Evolutionary conservation across 2,888 invertebrate genomes (phyloP).

Genomic region (Torymus aiolomorphi): DNA sequence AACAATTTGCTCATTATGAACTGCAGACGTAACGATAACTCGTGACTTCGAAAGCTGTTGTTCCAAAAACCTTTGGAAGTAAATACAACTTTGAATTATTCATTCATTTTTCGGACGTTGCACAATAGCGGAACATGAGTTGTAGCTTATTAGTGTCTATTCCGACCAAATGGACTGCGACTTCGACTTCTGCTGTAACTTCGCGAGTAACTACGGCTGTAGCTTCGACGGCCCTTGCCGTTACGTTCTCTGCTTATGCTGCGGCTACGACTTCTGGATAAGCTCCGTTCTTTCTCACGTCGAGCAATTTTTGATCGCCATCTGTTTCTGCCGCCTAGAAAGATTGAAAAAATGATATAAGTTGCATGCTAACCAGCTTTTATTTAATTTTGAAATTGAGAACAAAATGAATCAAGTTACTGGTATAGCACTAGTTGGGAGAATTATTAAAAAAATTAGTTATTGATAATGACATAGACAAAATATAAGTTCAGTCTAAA

Average conservation of each 20-base stretch:
- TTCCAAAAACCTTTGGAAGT: constrained; percentile 71
- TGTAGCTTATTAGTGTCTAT: constrained; percentile 52
- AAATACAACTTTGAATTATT: constrained; percentile 54
- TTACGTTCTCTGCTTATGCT: constrained; percentile 71
- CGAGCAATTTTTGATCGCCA: constrained; percentile 71
- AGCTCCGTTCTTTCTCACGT: constrained; percentile 72
- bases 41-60: constrained; percentile 74
- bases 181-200: constrained; percentile 73
- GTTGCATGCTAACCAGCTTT: background rate
- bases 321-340: constrained; percentile 71
- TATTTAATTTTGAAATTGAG: too few species aligned
- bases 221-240: constrained; percentile 71
- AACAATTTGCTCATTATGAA: constrained; percentile 27
- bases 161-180: constrained; percentile 68
- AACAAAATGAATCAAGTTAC: too few species aligned
- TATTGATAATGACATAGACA: too few species aligned
- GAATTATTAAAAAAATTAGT: too few species aligned
- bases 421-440: too few species aligned
- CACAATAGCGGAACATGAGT: constrained; percentile 39
- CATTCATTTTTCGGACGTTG: constrained; percentile 35
- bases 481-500: too few species aligned
- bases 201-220: constrained; percentile 73
- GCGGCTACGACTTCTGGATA: constrained; percentile 72
- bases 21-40: constrained; percentile 68
- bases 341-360: constrained; percentile 6